Base-by-base conservation (phyloP, 2,888 invertebrate genomes). In the Drosophila longiperda region DNA sequence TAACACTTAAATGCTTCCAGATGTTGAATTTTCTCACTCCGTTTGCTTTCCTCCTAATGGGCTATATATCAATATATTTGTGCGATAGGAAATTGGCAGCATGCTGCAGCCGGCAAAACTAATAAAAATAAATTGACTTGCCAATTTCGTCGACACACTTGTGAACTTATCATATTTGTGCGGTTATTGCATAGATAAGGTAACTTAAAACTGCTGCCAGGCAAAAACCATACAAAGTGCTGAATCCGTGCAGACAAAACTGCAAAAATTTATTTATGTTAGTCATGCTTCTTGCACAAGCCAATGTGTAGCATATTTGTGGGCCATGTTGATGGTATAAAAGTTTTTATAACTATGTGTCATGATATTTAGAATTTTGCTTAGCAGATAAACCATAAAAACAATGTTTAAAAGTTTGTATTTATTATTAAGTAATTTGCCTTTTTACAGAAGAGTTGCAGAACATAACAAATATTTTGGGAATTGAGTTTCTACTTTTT, bases 1-100 rank as follows among this genome's bases (percentile, higher is more conserved):
- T 74, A 83, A 88, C 78, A 86, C 84, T 73, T 83, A 79, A 85
- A 81, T 79, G 84, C 60, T 67, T 59, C 59, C 89, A 85, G 89
- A 89, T 85, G 87, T 75, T 70, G 52, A 32, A 42, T 40, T 34
- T 15, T 33, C 7, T 20, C 20, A 29, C 53, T 40, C 40, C 0
- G 29, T 32, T n/a, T 29, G 20, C 34, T 15, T 32, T 12, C 17
- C 32, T 15, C 26, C 26, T 58, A 58, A 65, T 65, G 60, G 57
- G 26, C 66, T 50, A 62, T 66, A 63, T 59, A 68, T 78, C 64
- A 78, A 58, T 60, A 54, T 59, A 52, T 45, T 61, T 40, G 48
- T 45, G 61, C 32, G 49, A 29, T 26, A 38, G 59, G 50, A 76
- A 66, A 71, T 72, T 76, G 64, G 34, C 48, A 38, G 49, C 50